A percentile compares a stretch with the other conserved stretches of the same genome.
Evolutionary conservation across 2,888 invertebrate species (phyloP).

Genomic region (Corythucha ciliata): DNA sequence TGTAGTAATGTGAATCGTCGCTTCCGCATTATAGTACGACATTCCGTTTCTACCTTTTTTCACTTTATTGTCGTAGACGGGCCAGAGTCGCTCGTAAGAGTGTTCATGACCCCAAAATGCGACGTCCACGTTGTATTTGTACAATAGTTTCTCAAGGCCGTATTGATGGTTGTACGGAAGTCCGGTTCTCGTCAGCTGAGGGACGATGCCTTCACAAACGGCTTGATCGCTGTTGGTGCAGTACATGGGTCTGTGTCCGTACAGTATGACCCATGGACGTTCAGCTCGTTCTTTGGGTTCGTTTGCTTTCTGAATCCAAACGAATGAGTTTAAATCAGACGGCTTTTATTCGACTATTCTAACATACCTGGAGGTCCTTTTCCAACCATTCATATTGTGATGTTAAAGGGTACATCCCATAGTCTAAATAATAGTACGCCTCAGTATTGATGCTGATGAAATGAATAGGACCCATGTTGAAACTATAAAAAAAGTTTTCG

Average conservation of each 20-base stretch:
- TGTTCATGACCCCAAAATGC: slow-evolving; percentile 97
- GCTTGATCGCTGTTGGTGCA: slow-evolving; percentile 57
- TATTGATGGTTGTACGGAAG: no score
- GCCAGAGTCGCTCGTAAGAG: slow-evolving; percentile 91
- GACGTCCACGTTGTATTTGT: slow-evolving; percentile 82
- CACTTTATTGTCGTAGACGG: slow-evolving; percentile 73
- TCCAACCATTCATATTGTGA: slow-evolving; percentile 80
- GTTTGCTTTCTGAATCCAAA: slow-evolving; percentile 16
- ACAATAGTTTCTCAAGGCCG: slow-evolving; percentile 81
- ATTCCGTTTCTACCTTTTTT: slow-evolving; percentile 53
- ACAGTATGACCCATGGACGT: slow-evolving; percentile 20
- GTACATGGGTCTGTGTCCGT: slow-evolving; percentile 22
- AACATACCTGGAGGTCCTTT: slow-evolving; percentile 55
- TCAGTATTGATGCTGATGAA: slow-evolving; percentile 89
- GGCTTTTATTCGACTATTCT: no score
- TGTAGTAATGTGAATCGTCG: slow-evolving; percentile 83
- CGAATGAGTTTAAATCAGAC: neutral
- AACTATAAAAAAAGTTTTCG: slow-evolving; percentile 72
- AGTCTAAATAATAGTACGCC: slow-evolving; percentile 83
- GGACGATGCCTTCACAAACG: no score
- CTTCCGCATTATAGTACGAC: slow-evolving; percentile 65
- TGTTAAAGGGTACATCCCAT: slow-evolving; percentile 68
- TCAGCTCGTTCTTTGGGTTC: slow-evolving; percentile 41
- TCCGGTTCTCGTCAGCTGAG: no score
- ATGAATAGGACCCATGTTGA: slow-evolving; percentile 80